Evolutionary conservation across 2,113 vertebrate genomes (phyloP), one percentile per base, ranked within the genome.

Genomic region (Mugil cephalus): DNA sequence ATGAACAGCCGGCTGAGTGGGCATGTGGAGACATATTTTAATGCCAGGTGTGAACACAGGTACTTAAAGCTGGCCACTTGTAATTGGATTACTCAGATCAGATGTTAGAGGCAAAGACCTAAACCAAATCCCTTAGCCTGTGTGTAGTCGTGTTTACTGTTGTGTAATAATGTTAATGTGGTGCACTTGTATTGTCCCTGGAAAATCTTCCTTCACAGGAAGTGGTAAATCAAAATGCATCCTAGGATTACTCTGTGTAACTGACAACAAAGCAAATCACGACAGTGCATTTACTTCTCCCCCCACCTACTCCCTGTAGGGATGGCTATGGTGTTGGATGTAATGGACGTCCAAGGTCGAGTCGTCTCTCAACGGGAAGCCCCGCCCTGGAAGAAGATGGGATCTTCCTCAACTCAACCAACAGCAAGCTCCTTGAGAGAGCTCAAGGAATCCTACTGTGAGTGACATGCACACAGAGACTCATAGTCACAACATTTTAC

Each of bases 401-500:
- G 7, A 96, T 99, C 84, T 99, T 99, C 10, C 77, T 97, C 80
- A 96, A 96, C 74, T 63, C 95, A 0, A 93, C 94, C 66, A 97
- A 94, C 93, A 98, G 96, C 94, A 99, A 98, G 70, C 95, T 99
- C 21, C 93, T 99, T 90, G 98, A 99, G 88, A 94, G 98, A 81
- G 98, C 97, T 50, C 97, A 98, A 19, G 97, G 97, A 69, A 98
- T 99, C 89, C 95, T 99, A 65, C 96, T 97, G 97, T 99, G 89
- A 97, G 96, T 64, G 10, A 30, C 14, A 52, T 42, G 34, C 18
- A 14, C 11, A 19, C 30, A 15, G 11, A 53, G 21, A 30, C 24
- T 30, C 24, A n/a, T n/a, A n/a, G n/a, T n/a, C n/a, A n/a, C n/a
- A 30, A 30, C 24, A 5, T 30, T 30, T 30, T 30, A 30, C n/a